Conservation (phyloP, 2,113 vertebrate genomes). For the Sturnira hondurensis region DNA sequence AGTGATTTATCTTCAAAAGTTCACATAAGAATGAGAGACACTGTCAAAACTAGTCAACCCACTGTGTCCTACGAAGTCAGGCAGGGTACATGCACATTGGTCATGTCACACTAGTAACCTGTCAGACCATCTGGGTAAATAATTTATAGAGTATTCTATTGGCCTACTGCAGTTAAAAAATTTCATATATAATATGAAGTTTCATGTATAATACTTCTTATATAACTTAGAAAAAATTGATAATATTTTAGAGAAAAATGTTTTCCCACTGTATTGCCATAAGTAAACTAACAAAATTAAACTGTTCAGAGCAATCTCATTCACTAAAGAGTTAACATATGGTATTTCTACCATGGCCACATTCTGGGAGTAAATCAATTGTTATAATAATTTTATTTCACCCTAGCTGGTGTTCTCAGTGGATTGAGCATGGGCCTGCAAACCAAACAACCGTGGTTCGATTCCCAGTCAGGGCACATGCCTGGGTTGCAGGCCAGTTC, state of each 20-base stretch:
- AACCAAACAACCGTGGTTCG: too few relatives aligned
- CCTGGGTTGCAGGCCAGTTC: too few relatives aligned
- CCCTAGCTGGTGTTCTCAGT: too few relatives aligned
- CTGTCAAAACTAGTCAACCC: constrained; percentile 16
- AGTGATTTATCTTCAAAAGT: constrained; percentile 36
- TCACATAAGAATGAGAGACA: background rate
- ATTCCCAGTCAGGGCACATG: too few relatives aligned
- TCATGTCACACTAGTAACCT: background rate
- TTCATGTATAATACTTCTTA: background rate
- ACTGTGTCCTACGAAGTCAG: background rate
- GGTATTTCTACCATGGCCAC: background rate
- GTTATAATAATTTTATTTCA: background rate
- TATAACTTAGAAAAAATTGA: background rate
- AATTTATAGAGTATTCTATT: background rate
- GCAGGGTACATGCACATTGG: background rate
- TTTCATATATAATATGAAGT: too few relatives aligned
- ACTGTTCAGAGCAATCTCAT: background rate
- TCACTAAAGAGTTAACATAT: background rate
- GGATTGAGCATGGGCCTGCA: too few relatives aligned
- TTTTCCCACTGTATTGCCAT: background rate
- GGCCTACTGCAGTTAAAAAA: background rate
- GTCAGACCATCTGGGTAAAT: background rate
- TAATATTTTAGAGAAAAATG: background rate
- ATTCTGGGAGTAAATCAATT: background rate
- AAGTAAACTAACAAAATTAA: background rate